phyloP scores from a whole-genome alignment of 2,797 vertebrate species.

The Pseudomugil tenellus region DNA sequence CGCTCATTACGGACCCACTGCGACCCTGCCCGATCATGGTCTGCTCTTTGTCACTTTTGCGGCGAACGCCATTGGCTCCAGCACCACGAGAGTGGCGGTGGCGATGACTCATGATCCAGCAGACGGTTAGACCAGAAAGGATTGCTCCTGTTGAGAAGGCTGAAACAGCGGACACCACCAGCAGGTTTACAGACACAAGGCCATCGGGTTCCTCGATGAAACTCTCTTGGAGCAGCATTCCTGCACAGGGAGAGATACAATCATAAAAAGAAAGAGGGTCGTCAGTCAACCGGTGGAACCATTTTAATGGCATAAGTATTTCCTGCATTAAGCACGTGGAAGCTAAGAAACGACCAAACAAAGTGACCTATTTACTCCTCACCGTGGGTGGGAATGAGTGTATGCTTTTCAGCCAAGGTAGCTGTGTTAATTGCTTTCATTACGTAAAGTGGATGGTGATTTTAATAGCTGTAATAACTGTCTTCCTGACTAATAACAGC shows the following conservation, averaged over 20 bases:
- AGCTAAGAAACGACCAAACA: slow-evolving; percentile 49
- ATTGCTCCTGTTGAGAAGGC: slow-evolving; percentile 93
- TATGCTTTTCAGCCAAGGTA: slow-evolving; percentile 64
- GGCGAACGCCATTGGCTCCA: slow-evolving; percentile 77
- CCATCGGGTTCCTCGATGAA: slow-evolving; percentile 92
- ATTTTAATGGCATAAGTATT: slow-evolving; percentile 42
- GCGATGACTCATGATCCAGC: slow-evolving; percentile 95
- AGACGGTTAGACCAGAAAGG: slow-evolving; percentile 93
- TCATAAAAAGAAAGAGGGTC: slow-evolving; percentile 17
- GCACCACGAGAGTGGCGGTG: slow-evolving; percentile 81
- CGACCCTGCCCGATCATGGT: slow-evolving; percentile 89
- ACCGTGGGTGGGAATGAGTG: slow-evolving; percentile 62
- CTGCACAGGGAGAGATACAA: slow-evolving; percentile 47
- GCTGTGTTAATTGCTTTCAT: slow-evolving; percentile 80
- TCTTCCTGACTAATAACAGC: slow-evolving; percentile 80
- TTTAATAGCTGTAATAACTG: slow-evolving; percentile 82
- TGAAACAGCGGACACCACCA: slow-evolving; percentile 93
- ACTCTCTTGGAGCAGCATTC: slow-evolving; percentile 86
- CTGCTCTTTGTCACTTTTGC: slow-evolving; percentile 90
- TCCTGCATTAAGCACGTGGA: slow-evolving; percentile 60
- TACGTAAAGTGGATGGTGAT: slow-evolving; percentile 82
- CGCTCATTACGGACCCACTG: slow-evolving; percentile 91
- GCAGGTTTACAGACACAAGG: slow-evolving; percentile 92
- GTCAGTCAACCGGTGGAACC: slow-evolving; percentile 34
- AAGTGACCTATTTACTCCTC: slow-evolving; percentile 56